A percentile compares a stretch with the other conserved stretches of the same genome.
These are phyloP conservation scores for Cydia fagiglandana DNA, from an alignment of 1,140 invertebrate species.

Conservation along the genomic window DNA sequence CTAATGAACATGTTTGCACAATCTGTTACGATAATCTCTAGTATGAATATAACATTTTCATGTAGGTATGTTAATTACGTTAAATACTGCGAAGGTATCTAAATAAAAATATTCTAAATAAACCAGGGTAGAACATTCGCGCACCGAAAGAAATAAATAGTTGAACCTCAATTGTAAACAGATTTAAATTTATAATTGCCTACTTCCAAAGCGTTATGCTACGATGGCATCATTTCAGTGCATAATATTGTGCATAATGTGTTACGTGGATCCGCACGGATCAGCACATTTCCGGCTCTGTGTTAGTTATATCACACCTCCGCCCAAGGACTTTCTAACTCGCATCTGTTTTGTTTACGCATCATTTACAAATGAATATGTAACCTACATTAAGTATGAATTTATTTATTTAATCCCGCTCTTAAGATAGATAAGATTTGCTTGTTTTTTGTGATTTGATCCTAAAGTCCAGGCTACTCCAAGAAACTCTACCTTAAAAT, in stretches of 20 bases:
- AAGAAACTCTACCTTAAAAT: too few relatives aligned
- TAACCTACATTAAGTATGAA: background rate
- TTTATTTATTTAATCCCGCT: background rate
- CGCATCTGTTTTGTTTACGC: constrained; percentile 21
- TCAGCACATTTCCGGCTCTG: constrained; percentile 24
- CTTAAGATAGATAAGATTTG: too few relatives aligned
- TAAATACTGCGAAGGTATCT: background rate
- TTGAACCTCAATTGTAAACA: background rate
- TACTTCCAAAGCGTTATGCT: constrained; percentile 27
- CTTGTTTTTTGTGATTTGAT: too few relatives aligned
- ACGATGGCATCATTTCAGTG: constrained; percentile 29
- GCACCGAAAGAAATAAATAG: background rate
- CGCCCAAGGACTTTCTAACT: constrained; percentile 31
- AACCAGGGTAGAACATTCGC: background rate
- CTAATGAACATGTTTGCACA: background rate
- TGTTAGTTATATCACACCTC: constrained; percentile 19
- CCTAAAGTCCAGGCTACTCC: too few relatives aligned
- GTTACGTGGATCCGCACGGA: constrained; percentile 23
- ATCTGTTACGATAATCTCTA: background rate
- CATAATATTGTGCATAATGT: constrained; percentile 30
- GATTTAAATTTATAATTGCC: constrained; percentile 25
- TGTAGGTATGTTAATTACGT: background rate
- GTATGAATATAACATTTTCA: background rate
- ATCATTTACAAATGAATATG: background rate
- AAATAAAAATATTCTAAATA: background rate